Base-by-base conservation (phyloP, 2,113 vertebrate species). In the Notothenia coriiceps region DNA sequence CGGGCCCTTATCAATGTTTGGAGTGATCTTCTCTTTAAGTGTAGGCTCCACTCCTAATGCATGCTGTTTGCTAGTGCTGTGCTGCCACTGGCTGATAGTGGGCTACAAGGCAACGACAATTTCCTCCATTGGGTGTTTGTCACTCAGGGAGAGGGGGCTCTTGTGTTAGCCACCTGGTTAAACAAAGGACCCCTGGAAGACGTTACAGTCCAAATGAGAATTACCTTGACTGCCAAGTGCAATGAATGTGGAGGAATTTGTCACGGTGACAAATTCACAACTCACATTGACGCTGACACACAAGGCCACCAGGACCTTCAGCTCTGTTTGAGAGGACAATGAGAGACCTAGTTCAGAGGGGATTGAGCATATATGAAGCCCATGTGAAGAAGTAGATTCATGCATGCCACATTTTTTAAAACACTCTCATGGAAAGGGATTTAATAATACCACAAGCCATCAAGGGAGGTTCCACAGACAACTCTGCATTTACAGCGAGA, bases 1-100 rank as follows among this genome's bases (percentile, higher is more conserved):
- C 15, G 56, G 74, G 70, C 82, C 85, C 85, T 90, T 87, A 93
- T 94, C 91, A 86, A 87, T 90, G 91, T 87, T 92, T 89, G 83
- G 80, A 90, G 87, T 74, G 84, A 92, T 91, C 84, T 80, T 76
- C 71, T 86, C 65, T 87, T 94, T 94, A 92, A 95, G 86, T 87
- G 93, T 86, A 89, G 90, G 86, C 85, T 92, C 74, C 15, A 13
- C 77, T 83, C 75, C 60, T 88, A 83, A 87, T 83, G 81, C 77
- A 18, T 78, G 81, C 74, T 90, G 84, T 85, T 83, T 89, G 85
- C 74, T 80, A 71, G 82, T 12, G 60, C 55, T 10, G 44, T 69
- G 77, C 77, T 85, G 85, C 66, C 68, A 79, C 33, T 56, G 70
- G 70, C 70, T 67, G 76, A 89, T 77, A 74, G 79, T 67, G 63